Base-by-base conservation (phyloP, 2,113 vertebrate species). In the Plestiodon gilberti region DNA sequence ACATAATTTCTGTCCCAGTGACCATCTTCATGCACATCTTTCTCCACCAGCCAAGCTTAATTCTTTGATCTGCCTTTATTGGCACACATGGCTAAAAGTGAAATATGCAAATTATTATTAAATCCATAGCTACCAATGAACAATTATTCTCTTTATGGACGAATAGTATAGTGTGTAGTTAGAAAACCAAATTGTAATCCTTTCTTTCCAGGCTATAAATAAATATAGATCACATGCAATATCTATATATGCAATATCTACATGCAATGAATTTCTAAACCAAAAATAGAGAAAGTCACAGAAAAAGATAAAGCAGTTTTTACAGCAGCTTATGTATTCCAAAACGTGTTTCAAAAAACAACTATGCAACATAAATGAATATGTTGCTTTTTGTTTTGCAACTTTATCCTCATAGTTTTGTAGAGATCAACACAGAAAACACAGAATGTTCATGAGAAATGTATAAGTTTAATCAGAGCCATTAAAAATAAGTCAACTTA, bases 401-500 rank as follows among this genome's bases (percentile, higher is more conserved):
- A 62, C 40, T 3, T 78, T 78, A 13, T 67, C 2, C 0, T 81
- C 64, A 1, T n/a, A 69, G 38, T 30, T 64, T 18, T 82, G 6
- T 76, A 11, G 30, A 11, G 30, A 38, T 0, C 77, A 69, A 1
- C 20, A 7, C 8, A 15, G 17, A 52, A 38, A 11, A 7, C 8
- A 15, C 14, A 52, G 38, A 11, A 67, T 89, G 79, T 89, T 15
- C 30, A 8, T 75, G 35, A 69, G 33, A 88, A 78, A 81, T 43
- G 38, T 23, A 5, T 22, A 17, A 55, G 35, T 93, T 92, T 95
- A 77, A 35, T 94, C 79, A 84, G 3, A 64, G 59, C 18, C 23
- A 30, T 75, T 93, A 94, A 43, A 90, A 94, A 93, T 71, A 90
- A 91, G 82, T 90, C 40, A 43, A 43, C 23, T 94, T 83, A 30